A percentile compares a stretch with the other conserved stretches of the same genome.
Conservation (phyloP, 1,140 invertebrate genomes). For the Drosophila ohnishii region DNA sequence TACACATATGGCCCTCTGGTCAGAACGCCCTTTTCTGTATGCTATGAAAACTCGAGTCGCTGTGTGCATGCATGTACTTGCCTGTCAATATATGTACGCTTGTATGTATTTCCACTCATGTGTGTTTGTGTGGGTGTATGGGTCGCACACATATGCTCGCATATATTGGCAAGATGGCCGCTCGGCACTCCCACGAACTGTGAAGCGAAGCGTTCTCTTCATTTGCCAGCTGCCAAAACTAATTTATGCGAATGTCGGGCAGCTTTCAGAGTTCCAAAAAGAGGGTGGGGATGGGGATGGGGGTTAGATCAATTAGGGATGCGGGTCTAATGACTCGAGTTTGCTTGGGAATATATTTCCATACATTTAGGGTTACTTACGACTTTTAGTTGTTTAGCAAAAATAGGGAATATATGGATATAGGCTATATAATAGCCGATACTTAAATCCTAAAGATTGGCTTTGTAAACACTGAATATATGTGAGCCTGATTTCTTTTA, state of each 20-base stretch:
- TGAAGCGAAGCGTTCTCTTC: constrained; percentile 40
- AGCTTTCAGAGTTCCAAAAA: not conserved
- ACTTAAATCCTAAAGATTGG: not conserved
- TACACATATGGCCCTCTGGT: constrained; percentile 22
- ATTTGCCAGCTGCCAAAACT: constrained; percentile 70
- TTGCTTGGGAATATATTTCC: constrained; percentile 5
- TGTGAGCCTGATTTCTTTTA: not conserved
- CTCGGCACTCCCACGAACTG: constrained; percentile 37
- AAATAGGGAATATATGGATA: not conserved
- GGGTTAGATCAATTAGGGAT: constrained; percentile 8
- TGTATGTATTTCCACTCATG: not conserved
- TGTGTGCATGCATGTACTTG: constrained; percentile 19
- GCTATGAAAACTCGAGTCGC: constrained; percentile 24
- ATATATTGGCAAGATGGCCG: constrained; percentile 63
- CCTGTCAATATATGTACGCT: constrained; percentile 17
- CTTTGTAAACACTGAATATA: not conserved
- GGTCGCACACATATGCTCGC: constrained; percentile 36
- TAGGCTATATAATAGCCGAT: not conserved
- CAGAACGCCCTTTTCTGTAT: constrained; percentile 51
- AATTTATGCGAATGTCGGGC: constrained; percentile 65
- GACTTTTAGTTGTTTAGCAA: no score
- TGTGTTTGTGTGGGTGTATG: constrained; percentile 6
- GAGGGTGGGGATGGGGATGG: not conserved
- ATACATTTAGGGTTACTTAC: not conserved
- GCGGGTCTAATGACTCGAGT: constrained; percentile 26